Base-by-base conservation (phyloP, 2,888 invertebrate genomes). In the Rotaria socialis region DNA sequence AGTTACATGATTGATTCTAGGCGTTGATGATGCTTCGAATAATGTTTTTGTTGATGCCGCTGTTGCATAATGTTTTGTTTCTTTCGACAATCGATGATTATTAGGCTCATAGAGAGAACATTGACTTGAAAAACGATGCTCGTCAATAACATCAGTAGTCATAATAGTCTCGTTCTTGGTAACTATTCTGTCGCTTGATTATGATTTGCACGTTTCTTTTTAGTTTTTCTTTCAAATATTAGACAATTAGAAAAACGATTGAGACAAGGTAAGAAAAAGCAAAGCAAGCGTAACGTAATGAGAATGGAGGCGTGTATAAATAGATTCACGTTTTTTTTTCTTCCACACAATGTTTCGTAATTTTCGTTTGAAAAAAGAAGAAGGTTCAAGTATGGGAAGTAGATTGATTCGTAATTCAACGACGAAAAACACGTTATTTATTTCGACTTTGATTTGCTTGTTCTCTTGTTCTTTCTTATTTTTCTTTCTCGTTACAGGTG, bases 401-500 rank as follows among this genome's bases (percentile, higher is more conserved):
- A 16, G 67, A 14, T 35, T 19, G 67, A 67, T 67, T 67, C 35
- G 14, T 67, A 67, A 16, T 67, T 35, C 27, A 35, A 67, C 67
- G 67, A 67, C 67, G 27, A 67, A 67, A 67, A 67, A 67, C 67
- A 67, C 67, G 67, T 67, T 27, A 35, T 67, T 67, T 67, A 67
- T 67, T 67, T 41, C 35, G 67, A 41, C 67, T 67, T 67, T 16
- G 67, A 67, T 19, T 67, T 35, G 27, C 67, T 22, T 22, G 67
- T 67, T 67, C 67, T 67, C 16, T 35, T 67, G 35, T 67, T 22
- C 35, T 60, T 27, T 60, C 27, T 8, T 60, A n/a, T 60, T 14
- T 60, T 27, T 60, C 58, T 67, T 35, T 67, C 67, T 67, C 27
- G 67, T 41, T 16, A 35, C 67, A 67, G 67, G 67, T 67, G 27